Percentiles rank a stretch among this genome's conserved stretches.
phyloP scores from a whole-genome alignment of 1,140 invertebrate genomes.

The Teleogryllus occipitalis region DNA sequence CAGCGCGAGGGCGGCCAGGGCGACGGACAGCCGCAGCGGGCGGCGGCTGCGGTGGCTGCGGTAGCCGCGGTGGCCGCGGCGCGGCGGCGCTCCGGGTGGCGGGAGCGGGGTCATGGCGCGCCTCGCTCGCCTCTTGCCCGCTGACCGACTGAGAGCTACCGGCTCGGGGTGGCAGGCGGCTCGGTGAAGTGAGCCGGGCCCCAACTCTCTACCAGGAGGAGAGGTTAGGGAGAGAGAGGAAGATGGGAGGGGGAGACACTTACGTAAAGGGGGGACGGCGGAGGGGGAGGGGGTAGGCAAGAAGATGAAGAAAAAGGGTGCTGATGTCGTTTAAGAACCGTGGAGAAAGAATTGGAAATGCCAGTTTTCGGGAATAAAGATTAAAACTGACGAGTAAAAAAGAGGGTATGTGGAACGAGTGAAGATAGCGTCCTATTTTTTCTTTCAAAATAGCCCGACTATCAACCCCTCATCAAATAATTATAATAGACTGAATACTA shows the following conservation, averaged over 20 bases:
- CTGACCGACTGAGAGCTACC: conserved; percentile 8
- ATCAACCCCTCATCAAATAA: neutral
- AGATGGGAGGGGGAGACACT: neutral
- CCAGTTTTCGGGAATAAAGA: neutral
- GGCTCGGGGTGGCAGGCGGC: neutral
- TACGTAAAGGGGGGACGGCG: conserved; percentile 7
- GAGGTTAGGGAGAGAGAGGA: conserved; percentile 2
- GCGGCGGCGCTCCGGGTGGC: neutral
- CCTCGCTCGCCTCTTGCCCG: neutral
- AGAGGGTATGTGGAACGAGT: neutral
- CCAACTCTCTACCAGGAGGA: neutral
- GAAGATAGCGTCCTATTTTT: conserved; percentile 4
- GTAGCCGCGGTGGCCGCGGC: neutral
- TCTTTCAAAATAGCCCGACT: neutral
- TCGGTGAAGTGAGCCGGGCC: too few relatives aligned
- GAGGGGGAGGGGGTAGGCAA: neutral
- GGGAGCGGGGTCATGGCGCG: neutral
- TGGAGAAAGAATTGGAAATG: neutral
- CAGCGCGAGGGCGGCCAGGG: neutral
- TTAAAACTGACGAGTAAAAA: neutral
- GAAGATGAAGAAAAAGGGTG: neutral
- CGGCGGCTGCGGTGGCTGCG: too few relatives aligned
- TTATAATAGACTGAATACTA: conserved; percentile 6
- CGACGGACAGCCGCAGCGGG: neutral
- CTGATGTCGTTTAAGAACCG: neutral